These are phyloP conservation scores for Ctenopoma kingsleyae DNA, from an alignment of 2,797 vertebrate genomes.

Conservation along the genomic window DNA sequence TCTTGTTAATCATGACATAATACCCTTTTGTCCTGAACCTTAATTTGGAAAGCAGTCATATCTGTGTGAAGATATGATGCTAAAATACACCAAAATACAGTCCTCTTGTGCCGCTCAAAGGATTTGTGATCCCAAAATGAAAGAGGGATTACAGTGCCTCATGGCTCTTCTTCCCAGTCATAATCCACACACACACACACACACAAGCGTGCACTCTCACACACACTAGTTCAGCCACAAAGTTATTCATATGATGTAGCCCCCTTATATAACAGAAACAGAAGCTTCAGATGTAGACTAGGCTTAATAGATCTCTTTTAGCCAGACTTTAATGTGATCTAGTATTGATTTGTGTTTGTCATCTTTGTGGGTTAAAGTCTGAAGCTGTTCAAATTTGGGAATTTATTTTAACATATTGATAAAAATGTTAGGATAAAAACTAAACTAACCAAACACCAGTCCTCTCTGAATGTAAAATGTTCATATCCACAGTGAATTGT, in stretches of 20 bases:
- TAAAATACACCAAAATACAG: not conserved
- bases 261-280: not conserved
- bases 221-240: not conserved
- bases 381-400: not conserved
- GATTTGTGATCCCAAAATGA: slow-evolving; percentile 48
- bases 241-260: slow-evolving; percentile 12
- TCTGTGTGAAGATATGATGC: not conserved
- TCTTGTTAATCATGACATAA: not conserved
- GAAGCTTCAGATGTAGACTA: not conserved
- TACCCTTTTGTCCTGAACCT: too few relatives aligned
- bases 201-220: not conserved
- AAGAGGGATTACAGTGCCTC: slow-evolving; percentile 49
- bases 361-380: not conserved
- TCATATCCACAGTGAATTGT: not conserved
- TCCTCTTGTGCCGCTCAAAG: slow-evolving; percentile 28
- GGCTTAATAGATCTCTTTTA: not conserved
- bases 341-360: not conserved
- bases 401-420: not conserved
- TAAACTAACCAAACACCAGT: not conserved
- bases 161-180: slow-evolving; percentile 41
- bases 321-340: not conserved
- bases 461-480: not conserved
- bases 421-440: not conserved
- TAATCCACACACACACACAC: slow-evolving; percentile 35
- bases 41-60: too few relatives aligned